Evolutionary conservation across 2,797 vertebrate genomes (phyloP).

Genomic region (Peromyscus melanophrys): DNA sequence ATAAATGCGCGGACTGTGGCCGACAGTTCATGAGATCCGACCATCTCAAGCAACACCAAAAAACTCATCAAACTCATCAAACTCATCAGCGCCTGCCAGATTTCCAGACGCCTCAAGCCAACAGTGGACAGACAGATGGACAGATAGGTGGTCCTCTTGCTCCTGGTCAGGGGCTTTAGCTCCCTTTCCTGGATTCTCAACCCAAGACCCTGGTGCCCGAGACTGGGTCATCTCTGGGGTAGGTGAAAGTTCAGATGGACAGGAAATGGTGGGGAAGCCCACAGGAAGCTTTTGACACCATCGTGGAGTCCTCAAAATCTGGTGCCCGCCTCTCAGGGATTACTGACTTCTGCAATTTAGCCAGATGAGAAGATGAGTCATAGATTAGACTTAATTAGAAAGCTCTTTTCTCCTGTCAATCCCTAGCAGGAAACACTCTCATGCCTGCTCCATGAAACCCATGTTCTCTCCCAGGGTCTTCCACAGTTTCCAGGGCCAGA

Average conservation of each 20-base stretch:
- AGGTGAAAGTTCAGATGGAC: slow-evolving; percentile 40
- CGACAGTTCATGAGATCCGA: slow-evolving; percentile 79
- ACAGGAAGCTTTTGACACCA: background rate
- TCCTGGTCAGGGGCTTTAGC: slow-evolving; percentile 50
- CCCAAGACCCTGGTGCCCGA: background rate
- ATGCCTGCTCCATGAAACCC: slow-evolving; percentile 29
- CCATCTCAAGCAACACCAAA: slow-evolving; percentile 78
- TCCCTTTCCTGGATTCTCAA: slow-evolving; percentile 9
- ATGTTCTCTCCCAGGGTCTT: slow-evolving; percentile 19
- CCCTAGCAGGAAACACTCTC: slow-evolving; percentile 45
- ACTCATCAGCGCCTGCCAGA: background rate
- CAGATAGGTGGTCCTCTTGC: background rate
- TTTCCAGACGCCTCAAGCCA: background rate
- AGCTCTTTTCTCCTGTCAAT: background rate
- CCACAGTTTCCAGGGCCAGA: slow-evolving; percentile 54
- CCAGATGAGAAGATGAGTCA: background rate
- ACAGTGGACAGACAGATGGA: background rate
- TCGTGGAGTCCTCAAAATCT: background rate
- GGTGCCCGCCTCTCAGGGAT: background rate
- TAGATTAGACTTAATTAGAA: slow-evolving; percentile 3
- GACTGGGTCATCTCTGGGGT: slow-evolving; percentile 28
- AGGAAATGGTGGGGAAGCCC: background rate
- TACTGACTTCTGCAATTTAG: background rate
- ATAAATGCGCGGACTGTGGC: slow-evolving; percentile 63
- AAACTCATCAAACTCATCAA: slow-evolving; percentile 68